Evolutionary conservation across 2,113 vertebrate genomes (phyloP), one percentile per base, ranked within the genome.

Genomic region (Cryptomyrus ogoouensis): DNA sequence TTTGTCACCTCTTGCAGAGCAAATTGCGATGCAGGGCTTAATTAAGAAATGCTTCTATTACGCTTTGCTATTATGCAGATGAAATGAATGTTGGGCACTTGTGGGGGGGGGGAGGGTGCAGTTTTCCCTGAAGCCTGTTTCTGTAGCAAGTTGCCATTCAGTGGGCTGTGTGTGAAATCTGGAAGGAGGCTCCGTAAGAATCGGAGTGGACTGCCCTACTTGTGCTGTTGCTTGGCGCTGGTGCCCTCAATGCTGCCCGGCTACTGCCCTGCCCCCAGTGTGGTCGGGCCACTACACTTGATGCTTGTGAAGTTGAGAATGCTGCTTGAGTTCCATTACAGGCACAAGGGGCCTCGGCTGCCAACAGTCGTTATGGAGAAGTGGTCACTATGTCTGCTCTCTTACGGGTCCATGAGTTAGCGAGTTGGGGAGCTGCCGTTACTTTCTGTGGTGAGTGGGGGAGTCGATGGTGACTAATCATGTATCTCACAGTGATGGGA

Each of bases 21-120:
- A 92, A 93, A 93, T 91, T 92, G 91, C 90, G 91, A 91, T 83
- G 92, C 66, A 88, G 92, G 90, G 92, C 92, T 93, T 94, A 93
- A 94, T 94, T 94, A 93, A 92, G 91, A 92, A 93, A 91, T 89
- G 39, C 89, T 91, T 92, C 90, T 92, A 91, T 93, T 93, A 92
- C 35, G 89, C 80, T 89, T 92, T 92, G 91, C 93, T 94, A 92
- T 94, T 89, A 93, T 93, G 93, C 93, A 93, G 93, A 93, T 94
- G 91, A 92, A 90, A 89, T 74, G 91, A 90, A 91, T 86, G 89
- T 66, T 66, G 92, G 88, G 15, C 70, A 66, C 31, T 84, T 92
- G 50, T 21, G 52, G 17, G 15, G 15, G 46, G 46, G 90, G 91
- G 91, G 91, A 91, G 89, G 84, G 47, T 15, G n/a, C 85, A 88